Conservation (phyloP, 1,140 invertebrate species). For the Cherax quadricarinatus region DNA sequence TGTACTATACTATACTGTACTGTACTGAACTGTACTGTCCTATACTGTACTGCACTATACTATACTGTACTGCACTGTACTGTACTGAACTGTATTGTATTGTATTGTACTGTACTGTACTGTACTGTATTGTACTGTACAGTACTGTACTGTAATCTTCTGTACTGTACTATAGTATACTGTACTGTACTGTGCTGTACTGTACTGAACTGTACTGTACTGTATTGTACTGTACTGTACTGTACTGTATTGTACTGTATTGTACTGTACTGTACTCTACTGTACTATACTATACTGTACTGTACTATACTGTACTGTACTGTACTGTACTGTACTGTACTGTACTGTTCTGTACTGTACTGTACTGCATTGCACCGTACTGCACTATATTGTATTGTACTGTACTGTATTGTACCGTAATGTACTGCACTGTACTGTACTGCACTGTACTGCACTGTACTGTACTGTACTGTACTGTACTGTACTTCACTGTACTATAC, state of each 20-base stretch:
- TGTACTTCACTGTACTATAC: too few relatives aligned
- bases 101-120: slow-evolving; percentile 58
- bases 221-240: slow-evolving; percentile 67
- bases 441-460: slow-evolving; percentile 61
- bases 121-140: background rate
- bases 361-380: slow-evolving; percentile 67
- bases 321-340: slow-evolving; percentile 29
- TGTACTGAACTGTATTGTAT: too few relatives aligned
- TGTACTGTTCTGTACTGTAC: slow-evolving; percentile 68
- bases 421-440: slow-evolving; percentile 67
- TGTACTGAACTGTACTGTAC: slow-evolving; percentile 16
- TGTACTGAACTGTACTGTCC: slow-evolving; percentile 46
- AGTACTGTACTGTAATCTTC: too few relatives aligned
- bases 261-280: slow-evolving; percentile 73
- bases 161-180: slow-evolving; percentile 61
- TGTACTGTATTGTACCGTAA: slow-evolving; percentile 72
- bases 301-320: too few relatives aligned
- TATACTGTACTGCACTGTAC: slow-evolving; percentile 43
- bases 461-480: background rate
- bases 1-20: too few relatives aligned
- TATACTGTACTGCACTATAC: slow-evolving; percentile 61
- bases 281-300: slow-evolving; percentile 69
- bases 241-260: slow-evolving; percentile 49
- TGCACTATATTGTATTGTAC: slow-evolving; percentile 72
- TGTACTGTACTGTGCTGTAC: slow-evolving; percentile 29